Percentiles rank a stretch among this genome's conserved stretches.
These are phyloP conservation scores for Icerya purchasi DNA, from an alignment of 2,888 invertebrate species.

Conservation along the genomic window DNA sequence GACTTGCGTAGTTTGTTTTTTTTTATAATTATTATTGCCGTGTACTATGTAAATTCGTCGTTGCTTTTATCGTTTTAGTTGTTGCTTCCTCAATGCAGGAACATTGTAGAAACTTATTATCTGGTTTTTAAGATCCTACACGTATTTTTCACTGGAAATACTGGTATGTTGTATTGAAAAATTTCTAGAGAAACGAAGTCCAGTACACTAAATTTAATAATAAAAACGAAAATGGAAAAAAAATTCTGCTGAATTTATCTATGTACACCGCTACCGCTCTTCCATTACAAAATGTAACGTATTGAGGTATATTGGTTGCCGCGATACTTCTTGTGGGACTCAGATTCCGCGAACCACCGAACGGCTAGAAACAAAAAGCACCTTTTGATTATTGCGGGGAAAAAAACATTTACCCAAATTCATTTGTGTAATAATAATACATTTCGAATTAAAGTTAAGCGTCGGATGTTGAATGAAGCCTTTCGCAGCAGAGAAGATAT, in stretches of 20 bases:
- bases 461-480: too few species aligned
- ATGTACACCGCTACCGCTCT: conserved; percentile 49
- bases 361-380: conserved; percentile 23
- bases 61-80: too few species aligned
- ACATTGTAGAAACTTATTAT: too few species aligned
- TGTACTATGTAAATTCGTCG: too few species aligned
- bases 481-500: too few species aligned
- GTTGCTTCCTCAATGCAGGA: too few species aligned
- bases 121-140: too few species aligned
- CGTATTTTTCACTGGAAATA: too few species aligned
- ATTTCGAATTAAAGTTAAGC: not conserved
- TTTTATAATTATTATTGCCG: too few species aligned
- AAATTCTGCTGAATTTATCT: conserved; percentile 67
- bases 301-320: conserved; percentile 51
- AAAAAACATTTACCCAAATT: not conserved
- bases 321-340: conserved; percentile 19
- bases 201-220: conserved; percentile 77
- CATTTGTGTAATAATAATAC: not conserved
- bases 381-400: not conserved
- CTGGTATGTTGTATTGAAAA: too few species aligned
- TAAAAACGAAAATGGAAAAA: conserved; percentile 75
- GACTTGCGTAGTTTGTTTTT: too few species aligned
- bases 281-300: conserved; percentile 62
- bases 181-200: conserved; percentile 55
- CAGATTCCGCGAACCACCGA: conserved; percentile 26